Conservation (phyloP, 2,888 invertebrate genomes). For the Napeogenes sylphis region DNA sequence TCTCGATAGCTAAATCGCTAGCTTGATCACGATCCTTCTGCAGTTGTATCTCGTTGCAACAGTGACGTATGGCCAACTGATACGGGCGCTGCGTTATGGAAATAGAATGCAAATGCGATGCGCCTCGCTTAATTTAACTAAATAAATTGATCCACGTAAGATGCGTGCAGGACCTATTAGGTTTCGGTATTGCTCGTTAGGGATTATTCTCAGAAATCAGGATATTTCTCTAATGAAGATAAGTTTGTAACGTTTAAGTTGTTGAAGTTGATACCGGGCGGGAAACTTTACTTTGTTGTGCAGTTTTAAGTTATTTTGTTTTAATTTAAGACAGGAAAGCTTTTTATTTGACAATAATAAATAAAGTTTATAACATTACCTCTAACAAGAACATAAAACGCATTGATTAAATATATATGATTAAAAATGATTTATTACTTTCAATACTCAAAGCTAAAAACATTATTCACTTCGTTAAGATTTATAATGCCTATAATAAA, state of each 20-base stretch:
- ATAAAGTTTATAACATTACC: no score
- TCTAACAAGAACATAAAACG: no score
- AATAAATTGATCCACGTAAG: constrained; percentile 67
- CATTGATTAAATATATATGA: no score
- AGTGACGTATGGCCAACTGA: constrained; percentile 72
- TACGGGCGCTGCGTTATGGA: constrained; percentile 70
- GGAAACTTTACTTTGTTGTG: neutral
- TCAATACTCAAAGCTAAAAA: no score
- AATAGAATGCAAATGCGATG: constrained; percentile 74
- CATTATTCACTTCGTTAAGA: neutral
- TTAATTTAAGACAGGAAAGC: no score
- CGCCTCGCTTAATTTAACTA: constrained; percentile 72
- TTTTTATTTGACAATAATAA: no score
- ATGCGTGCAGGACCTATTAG: constrained; percentile 51
- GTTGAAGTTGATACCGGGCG: constrained; percentile 1
- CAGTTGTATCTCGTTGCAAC: constrained; percentile 51
- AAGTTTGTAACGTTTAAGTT: constrained; percentile 11
- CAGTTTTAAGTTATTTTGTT: neutral
- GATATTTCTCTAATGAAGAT: constrained; percentile 29
- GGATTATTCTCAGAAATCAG: constrained; percentile 42
- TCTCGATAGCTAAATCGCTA: constrained; percentile 45
- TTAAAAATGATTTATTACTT: no score
- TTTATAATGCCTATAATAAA: constrained; percentile 5
- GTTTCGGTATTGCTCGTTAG: constrained; percentile 56
- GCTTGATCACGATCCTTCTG: constrained; percentile 51